These are phyloP conservation scores for Corythaixoides concolor DNA, from an alignment of 2,113 vertebrate species.

Conservation along the genomic window DNA sequence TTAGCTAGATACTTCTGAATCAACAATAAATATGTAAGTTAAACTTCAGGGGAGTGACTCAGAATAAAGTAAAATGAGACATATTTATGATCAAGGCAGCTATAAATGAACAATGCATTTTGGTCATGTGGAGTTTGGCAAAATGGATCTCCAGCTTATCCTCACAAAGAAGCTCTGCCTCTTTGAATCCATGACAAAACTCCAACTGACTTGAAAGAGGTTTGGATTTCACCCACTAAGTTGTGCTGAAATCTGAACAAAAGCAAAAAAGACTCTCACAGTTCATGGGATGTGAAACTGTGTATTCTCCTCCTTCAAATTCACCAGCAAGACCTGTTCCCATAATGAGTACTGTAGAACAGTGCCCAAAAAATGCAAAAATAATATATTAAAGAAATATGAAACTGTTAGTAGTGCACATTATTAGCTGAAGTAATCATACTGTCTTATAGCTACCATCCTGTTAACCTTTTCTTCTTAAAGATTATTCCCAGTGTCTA, in stretches of 20 bases:
- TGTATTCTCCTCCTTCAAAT: slow-evolving; percentile 28
- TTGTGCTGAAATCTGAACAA: slow-evolving; percentile 45
- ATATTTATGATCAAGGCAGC: slow-evolving; percentile 32
- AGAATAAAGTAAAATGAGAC: slow-evolving; percentile 21
- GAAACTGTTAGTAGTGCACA: neutral
- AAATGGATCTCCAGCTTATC: slow-evolving; percentile 36
- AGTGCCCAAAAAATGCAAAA: neutral
- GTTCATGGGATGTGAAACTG: neutral
- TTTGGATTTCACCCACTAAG: slow-evolving; percentile 32
- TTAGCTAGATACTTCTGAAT: neutral
- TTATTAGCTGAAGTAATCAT: neutral
- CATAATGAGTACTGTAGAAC: neutral
- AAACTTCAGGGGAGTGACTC: neutral
- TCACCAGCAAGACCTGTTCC: neutral
- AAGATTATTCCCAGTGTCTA: neutral
- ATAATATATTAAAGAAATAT: neutral
- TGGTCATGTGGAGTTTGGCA: slow-evolving; percentile 18
- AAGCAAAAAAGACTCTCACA: neutral
- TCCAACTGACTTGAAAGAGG: slow-evolving; percentile 29
- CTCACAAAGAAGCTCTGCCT: slow-evolving; percentile 26
- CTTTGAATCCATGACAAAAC: slow-evolving; percentile 45
- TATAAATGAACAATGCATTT: slow-evolving; percentile 30
- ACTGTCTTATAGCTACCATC: neutral
- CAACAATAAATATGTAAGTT: slow-evolving; percentile 42
- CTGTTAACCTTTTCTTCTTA: neutral